Evolutionary conservation across 2,113 vertebrate species (phyloP).

Genomic region (Orcinus orca): DNA sequence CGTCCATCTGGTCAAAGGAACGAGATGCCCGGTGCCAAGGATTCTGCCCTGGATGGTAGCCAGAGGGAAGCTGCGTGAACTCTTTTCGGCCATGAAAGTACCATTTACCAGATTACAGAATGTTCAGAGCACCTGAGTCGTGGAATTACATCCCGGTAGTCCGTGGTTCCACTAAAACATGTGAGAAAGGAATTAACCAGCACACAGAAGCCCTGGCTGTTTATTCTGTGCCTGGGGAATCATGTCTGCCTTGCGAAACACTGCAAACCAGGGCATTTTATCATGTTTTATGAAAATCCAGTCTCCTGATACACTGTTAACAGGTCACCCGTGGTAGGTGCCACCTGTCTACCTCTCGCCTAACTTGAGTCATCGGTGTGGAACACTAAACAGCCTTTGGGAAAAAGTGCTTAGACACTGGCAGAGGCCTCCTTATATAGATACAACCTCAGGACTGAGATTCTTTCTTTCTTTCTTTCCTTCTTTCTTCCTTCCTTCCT

Average conservation of each 20-base stretch:
- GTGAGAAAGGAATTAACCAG: not conserved
- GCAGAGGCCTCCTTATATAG: not conserved
- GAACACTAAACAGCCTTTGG: not conserved
- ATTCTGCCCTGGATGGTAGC: not conserved
- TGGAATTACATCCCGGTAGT: not conserved
- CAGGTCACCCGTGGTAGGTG: too few relatives aligned
- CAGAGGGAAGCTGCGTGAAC: not conserved
- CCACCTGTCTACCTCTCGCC: not conserved
- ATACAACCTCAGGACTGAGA: not conserved
- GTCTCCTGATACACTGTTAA: not conserved
- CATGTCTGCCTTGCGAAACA: not conserved
- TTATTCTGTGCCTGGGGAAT: not conserved
- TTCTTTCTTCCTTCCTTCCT: not conserved
- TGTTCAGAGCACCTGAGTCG: not conserved
- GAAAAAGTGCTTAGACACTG: not conserved
- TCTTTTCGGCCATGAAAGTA: not conserved
- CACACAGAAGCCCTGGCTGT: not conserved
- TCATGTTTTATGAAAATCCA: not conserved
- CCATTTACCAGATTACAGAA: not conserved
- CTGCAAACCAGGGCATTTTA: not conserved
- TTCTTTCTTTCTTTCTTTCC: not conserved
- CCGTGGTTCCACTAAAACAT: not conserved
- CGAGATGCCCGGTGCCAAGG: not conserved
- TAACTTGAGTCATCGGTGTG: not conserved
- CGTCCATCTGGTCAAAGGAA: not conserved